Evolutionary conservation across 2,888 invertebrate genomes (phyloP).

Genomic region (Alloplasta piceator): DNA sequence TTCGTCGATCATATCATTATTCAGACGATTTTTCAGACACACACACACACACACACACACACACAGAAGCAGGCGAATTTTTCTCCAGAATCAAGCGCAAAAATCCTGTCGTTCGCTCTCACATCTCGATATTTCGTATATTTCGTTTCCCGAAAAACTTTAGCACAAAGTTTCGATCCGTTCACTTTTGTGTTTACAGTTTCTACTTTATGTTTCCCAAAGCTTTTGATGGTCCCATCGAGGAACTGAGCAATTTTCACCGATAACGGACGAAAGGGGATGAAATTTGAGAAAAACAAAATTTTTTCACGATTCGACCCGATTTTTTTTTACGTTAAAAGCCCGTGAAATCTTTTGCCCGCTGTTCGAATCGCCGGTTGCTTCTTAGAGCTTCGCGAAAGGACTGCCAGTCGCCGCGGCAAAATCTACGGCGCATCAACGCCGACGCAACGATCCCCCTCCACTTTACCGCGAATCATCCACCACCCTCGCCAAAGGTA

Average conservation of each 20-base stretch:
- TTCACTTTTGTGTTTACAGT: no score
- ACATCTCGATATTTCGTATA: no score
- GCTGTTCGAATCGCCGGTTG: conserved; percentile 70
- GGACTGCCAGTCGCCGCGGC: conserved; percentile 80
- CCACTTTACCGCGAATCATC: conserved; percentile 36
- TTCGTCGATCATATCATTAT: conserved; percentile 14
- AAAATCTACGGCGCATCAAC: conserved; percentile 79
- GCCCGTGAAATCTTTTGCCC: conserved; percentile 31
- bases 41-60: background rate
- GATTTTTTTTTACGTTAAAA: no score
- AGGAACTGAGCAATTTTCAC: no score
- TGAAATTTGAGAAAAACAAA: background rate
- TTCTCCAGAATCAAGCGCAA: no score
- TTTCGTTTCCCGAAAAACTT: no score
- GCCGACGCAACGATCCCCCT: conserved; percentile 78
- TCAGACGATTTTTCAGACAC: background rate
- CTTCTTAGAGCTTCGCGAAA: conserved; percentile 80
- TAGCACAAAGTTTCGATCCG: no score
- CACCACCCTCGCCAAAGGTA: conserved; percentile 43
- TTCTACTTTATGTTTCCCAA: no score
- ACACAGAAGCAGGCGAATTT: background rate
- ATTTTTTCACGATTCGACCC: conserved; percentile 23
- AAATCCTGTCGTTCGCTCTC: no score
- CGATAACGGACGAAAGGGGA: no score
- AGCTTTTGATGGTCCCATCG: no score